phyloP scores from a whole-genome alignment of 2,888 invertebrate species.

The Habroteleia sp. region DNA sequence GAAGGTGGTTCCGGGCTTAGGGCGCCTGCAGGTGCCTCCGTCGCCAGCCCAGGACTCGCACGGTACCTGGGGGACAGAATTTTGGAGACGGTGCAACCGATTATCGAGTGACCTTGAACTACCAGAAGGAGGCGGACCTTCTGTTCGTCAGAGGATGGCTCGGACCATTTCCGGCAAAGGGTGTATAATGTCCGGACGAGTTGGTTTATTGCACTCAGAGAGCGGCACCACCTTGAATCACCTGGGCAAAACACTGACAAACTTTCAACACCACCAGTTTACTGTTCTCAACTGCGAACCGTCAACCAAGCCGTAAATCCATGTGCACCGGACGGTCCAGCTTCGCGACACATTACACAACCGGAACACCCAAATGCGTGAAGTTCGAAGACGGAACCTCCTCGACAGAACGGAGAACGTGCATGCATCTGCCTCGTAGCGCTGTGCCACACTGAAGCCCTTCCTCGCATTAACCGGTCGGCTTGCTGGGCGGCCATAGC shows the following conservation, averaged over 20 bases:
- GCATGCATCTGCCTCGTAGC: slow-evolving; percentile 73
- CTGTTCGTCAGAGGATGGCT: slow-evolving; percentile 15
- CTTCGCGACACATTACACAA: slow-evolving; percentile 28
- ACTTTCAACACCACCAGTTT: slow-evolving; percentile 21
- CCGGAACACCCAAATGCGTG: slow-evolving; percentile 24
- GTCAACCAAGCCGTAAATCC: background rate
- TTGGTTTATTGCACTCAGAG: background rate
- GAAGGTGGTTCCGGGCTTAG: slow-evolving; percentile 74
- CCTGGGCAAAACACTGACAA: slow-evolving; percentile 13
- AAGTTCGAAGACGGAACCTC: slow-evolving; percentile 17
- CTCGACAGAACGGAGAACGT: slow-evolving; percentile 61
- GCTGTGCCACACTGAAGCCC: slow-evolving; percentile 72
- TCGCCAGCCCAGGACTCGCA: slow-evolving; percentile 77
- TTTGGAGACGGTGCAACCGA: slow-evolving; percentile 71
- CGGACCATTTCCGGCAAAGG: slow-evolving; percentile 5
- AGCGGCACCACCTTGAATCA: slow-evolving; percentile 12
- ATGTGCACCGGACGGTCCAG: slow-evolving; percentile 9
- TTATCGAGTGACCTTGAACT: slow-evolving; percentile 13
- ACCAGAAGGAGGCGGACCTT: background rate
- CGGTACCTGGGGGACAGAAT: slow-evolving; percentile 79
- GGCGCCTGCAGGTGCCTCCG: slow-evolving; percentile 77
- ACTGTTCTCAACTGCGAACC: background rate
- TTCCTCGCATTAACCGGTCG: slow-evolving; percentile 58
- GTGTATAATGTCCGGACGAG: background rate
- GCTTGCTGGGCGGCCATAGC: slow-evolving; percentile 78